Evolutionary conservation across 1,140 invertebrate genomes (phyloP).

Genomic region (Scaptomyza hsui): DNA sequence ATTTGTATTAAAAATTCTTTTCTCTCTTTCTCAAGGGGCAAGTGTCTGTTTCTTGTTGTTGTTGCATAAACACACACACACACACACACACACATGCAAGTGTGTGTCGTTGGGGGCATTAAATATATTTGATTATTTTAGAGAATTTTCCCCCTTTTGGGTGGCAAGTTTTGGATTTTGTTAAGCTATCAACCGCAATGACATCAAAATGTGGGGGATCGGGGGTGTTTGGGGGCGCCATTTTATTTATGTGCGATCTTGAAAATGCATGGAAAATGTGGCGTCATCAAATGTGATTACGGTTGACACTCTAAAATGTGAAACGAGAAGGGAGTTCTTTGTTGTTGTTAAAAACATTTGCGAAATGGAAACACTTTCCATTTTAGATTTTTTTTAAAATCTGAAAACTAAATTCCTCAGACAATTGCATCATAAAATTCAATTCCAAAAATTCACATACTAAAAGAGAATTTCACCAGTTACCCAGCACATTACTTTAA

Average conservation of each 20-base stretch:
- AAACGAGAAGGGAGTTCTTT: too few species aligned
- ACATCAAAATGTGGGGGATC: constrained; percentile 55
- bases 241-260: constrained; percentile 34
- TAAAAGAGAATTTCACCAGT: too few species aligned
- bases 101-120: constrained; percentile 13
- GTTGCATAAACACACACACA: constrained; percentile 71
- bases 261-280: constrained; percentile 22
- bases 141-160: constrained; percentile 41
- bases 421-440: too few species aligned
- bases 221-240: constrained; percentile 14
- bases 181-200: constrained; percentile 60
- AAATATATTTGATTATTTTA: constrained; percentile 72
- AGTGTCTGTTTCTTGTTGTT: constrained; percentile 49
- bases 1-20: constrained; percentile 82
- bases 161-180: constrained; percentile 38
- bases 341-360: too few species aligned
- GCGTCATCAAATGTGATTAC: not conserved
- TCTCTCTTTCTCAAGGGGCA: constrained; percentile 36
- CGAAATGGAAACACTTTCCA: too few species aligned
- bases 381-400: too few species aligned
- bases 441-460: too few species aligned
- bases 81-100: constrained; percentile 2
- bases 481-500: too few species aligned
- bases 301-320: not conserved
- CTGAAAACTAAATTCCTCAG: too few species aligned